Percentiles rank a stretch among this genome's conserved stretches.
phyloP scores from a whole-genome alignment of 2,113 vertebrate genomes.

The Uropsilus gracilis region DNA sequence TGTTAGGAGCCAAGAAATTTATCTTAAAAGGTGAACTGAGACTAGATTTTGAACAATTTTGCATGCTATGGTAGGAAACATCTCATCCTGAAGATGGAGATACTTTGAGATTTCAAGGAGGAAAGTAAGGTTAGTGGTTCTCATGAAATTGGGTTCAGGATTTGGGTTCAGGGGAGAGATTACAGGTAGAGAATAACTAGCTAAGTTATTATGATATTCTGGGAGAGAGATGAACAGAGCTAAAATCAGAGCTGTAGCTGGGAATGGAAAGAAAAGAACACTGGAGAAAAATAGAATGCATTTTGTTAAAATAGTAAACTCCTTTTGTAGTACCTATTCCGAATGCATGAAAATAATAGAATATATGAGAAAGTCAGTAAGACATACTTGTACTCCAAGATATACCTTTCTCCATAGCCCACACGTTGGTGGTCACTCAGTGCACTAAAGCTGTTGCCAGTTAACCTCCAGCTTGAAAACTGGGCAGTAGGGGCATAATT shows the following conservation, averaged over 20 bases:
- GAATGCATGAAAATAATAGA: not conserved
- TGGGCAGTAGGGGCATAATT: not conserved
- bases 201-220: not conserved
- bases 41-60: not conserved
- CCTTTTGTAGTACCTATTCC: not conserved
- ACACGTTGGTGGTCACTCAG: not conserved
- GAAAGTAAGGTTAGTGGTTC: not conserved
- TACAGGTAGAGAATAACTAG: not conserved
- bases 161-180: not conserved
- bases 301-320: constrained; percentile 1
- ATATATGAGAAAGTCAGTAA: not conserved
- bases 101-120: not conserved
- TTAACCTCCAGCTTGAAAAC: not conserved
- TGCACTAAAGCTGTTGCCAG: not conserved
- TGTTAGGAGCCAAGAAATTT: not conserved
- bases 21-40: not conserved
- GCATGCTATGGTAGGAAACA: not conserved
- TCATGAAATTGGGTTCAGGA: not conserved
- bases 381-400: not conserved
- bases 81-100: not conserved
- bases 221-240: not conserved
- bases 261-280: not conserved
- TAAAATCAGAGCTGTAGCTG: not conserved
- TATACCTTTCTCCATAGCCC: not conserved
- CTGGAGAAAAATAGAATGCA: not conserved